Evolutionary conservation across 1,140 invertebrate genomes (phyloP).

Genomic region (Lordiphosa clarofinis): DNA sequence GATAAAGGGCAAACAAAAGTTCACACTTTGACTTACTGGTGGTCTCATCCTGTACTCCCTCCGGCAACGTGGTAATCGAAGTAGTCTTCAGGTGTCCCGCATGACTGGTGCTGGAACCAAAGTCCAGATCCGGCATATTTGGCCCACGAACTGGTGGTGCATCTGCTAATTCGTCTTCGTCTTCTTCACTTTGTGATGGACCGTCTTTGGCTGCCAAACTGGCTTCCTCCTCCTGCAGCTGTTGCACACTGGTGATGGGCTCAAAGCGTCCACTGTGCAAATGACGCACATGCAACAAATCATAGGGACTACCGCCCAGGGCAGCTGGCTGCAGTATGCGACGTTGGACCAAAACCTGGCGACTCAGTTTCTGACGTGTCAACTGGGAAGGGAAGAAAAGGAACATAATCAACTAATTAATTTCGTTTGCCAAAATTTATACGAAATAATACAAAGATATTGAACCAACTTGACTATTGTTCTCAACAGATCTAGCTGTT

Average conservation of each 20-base stretch:
- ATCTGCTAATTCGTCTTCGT: background rate
- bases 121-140: conserved; percentile 51
- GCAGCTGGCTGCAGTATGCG: conserved; percentile 51
- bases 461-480: too few relatives aligned
- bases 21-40: conserved; percentile 43
- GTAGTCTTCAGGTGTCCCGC: too few relatives aligned
- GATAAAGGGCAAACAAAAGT: background rate
- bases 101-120: conserved; percentile 11
- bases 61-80: conserved; percentile 19
- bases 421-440: too few relatives aligned
- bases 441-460: too few relatives aligned
- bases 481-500: too few relatives aligned
- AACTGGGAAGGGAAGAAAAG: conserved; percentile 35
- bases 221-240: conserved; percentile 1
- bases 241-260: conserved; percentile 27
- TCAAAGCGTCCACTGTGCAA: conserved; percentile 59
- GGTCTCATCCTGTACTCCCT: conserved; percentile 57
- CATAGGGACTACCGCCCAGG: conserved; percentile 39
- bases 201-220: background rate
- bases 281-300: conserved; percentile 48
- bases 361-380: conserved; percentile 62
- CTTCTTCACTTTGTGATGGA: background rate
- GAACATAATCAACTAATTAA: background rate
- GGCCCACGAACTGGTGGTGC: background rate
- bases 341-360: conserved; percentile 68